phyloP scores from a whole-genome alignment of 2,888 invertebrate genomes.

The Dolomedes plantarius region DNA sequence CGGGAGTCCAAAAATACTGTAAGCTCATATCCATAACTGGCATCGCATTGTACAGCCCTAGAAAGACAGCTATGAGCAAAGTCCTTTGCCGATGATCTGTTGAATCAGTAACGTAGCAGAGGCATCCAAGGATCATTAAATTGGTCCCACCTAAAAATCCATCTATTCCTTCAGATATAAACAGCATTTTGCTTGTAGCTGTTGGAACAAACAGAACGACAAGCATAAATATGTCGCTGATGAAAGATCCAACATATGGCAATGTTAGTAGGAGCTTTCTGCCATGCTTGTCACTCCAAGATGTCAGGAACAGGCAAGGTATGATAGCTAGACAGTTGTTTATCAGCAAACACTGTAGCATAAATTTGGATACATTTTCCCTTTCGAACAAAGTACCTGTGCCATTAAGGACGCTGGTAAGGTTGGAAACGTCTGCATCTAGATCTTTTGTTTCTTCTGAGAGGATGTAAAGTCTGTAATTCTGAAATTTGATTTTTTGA shows the following conservation, averaged over 20 bases:
- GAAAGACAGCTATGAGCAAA: slow-evolving; percentile 19
- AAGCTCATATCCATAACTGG: slow-evolving; percentile 19
- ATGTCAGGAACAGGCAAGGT: slow-evolving; percentile 25
- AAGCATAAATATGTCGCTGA: slow-evolving; percentile 22
- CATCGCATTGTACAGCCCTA: slow-evolving; percentile 16
- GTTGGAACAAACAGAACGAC: neutral
- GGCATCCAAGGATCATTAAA: slow-evolving; percentile 27
- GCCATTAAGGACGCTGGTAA: slow-evolving; percentile 8
- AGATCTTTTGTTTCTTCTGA: neutral
- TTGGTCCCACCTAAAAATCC: slow-evolving; percentile 41
- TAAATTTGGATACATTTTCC: slow-evolving; percentile 1
- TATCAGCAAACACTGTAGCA: slow-evolving; percentile 29
- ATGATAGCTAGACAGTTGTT: slow-evolving; percentile 28
- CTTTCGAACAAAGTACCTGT: slow-evolving; percentile 24
- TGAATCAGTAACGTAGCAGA: slow-evolving; percentile 45
- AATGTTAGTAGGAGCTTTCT: slow-evolving; percentile 24
- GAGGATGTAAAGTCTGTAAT: slow-evolving; percentile 41
- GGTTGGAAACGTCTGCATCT: neutral
- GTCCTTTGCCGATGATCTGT: slow-evolving; percentile 43
- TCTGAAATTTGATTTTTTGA: slow-evolving; percentile 40
- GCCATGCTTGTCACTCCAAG: slow-evolving; percentile 54
- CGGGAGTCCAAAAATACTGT: slow-evolving; percentile 27
- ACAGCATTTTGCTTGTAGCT: neutral
- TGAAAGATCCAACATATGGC: slow-evolving; percentile 31
- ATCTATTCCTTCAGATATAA: slow-evolving; percentile 29